phyloP scores from a whole-genome alignment of 2,888 invertebrate species.

The Heteromyza rotundicornis region DNA sequence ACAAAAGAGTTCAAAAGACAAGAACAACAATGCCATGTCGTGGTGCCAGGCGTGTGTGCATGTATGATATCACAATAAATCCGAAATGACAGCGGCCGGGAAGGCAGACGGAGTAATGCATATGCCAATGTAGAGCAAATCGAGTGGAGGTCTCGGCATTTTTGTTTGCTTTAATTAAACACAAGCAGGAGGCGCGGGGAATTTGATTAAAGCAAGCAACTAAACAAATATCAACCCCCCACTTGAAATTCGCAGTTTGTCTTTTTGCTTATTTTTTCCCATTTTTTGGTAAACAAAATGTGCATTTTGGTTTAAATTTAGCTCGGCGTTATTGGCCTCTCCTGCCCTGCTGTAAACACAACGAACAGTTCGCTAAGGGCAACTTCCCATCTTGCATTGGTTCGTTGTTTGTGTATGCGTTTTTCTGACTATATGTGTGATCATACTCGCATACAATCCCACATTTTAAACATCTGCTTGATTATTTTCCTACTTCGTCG shows the following conservation, averaged over 20 bases:
- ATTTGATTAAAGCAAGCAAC: no score
- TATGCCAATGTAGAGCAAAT: no score
- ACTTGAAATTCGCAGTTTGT: no score
- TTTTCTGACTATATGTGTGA: neutral
- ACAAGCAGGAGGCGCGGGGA: no score
- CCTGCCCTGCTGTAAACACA: no score
- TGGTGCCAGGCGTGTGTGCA: conserved; percentile 41
- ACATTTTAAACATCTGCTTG: conserved; percentile 31
- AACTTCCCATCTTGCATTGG: no score
- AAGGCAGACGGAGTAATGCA: no score
- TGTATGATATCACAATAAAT: conserved; percentile 22
- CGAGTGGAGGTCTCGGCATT: no score
- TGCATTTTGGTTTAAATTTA: conserved; percentile 1
- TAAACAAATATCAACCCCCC: no score
- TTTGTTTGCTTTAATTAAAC: no score
- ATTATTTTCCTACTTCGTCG: conserved; percentile 11
- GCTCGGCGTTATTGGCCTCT: neutral
- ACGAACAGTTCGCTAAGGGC: no score
- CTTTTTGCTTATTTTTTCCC: neutral
- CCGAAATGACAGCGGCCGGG: no score
- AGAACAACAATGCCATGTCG: conserved; percentile 18
- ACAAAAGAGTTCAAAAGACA: conserved; percentile 28
- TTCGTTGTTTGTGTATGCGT: neutral
- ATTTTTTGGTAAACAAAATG: neutral
- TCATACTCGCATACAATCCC: conserved; percentile 14